Percentiles rank a stretch among this genome's conserved stretches.
Conservation (phyloP, 2,888 invertebrate genomes). For the Pecten maximus region DNA sequence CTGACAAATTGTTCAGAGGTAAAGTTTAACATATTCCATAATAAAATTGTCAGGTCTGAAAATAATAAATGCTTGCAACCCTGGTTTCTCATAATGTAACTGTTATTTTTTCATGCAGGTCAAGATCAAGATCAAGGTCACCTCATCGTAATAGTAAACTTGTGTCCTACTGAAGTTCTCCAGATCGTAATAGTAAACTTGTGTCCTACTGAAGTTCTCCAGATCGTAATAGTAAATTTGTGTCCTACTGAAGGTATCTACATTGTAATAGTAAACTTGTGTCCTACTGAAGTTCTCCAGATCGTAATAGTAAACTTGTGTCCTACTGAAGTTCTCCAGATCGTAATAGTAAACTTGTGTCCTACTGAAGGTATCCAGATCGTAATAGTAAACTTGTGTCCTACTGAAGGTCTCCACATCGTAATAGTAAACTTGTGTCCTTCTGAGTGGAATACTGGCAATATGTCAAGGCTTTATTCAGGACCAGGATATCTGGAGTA, state of each 20-base stretch:
- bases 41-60: too few relatives aligned
- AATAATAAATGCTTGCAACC: too few relatives aligned
- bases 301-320: not conserved
- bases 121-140: constrained; percentile 41
- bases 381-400: too few relatives aligned
- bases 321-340: not conserved
- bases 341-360: not conserved
- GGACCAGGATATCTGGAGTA: not conserved
- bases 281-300: not conserved
- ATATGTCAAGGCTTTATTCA: too few relatives aligned
- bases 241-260: too few relatives aligned
- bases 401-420: constrained; percentile 30
- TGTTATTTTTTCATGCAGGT: constrained; percentile 8
- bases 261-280: not conserved
- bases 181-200: not conserved
- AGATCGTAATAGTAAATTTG: not conserved
- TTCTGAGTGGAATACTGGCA: not conserved
- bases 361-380: too few relatives aligned
- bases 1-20: not conserved
- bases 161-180: not conserved
- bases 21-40: not conserved
- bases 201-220: not conserved
- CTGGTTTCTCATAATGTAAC: too few relatives aligned
- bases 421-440: constrained; percentile 15
- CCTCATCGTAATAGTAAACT: constrained; percentile 21